Evolutionary conservation across 2,888 invertebrate species (phyloP), one percentile per base, ranked within the genome.

Genomic region (Hololepta plana): DNA sequence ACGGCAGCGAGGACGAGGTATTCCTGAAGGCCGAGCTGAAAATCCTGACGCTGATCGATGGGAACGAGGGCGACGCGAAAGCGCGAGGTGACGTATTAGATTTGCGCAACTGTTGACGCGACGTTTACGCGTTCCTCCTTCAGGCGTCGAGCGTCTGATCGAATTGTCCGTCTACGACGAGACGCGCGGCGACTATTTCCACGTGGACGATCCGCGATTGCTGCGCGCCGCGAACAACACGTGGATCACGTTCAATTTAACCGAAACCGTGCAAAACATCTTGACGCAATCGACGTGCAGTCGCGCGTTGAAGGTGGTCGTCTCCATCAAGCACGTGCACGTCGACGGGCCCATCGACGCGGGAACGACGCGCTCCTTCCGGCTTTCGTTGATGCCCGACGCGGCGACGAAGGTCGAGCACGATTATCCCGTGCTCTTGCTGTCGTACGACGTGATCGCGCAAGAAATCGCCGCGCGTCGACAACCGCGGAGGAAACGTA

Each of bases 161-260:
- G 43, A 43, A 33, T 30, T 51, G 14, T 45, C 45, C 4, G 32
- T 46, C 14, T 49, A 42, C 35, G 43, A 47, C 26, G 46, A 50
- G 15, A 30, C 29, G 8, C 33, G 38, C 4, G 39, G 40, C 21
- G 34, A 40, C 27, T 36, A 47, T 7, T 27, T 41, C 7, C 30
- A 37, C 13, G 33, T 44, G 4, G 40, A 47, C 26, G 41, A 49
- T 33, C 33, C 42, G 4, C 44, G 45, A 24, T 35, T 51, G 13
- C 41, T 44, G 15, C 50, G 51, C 26, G 12, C 14, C 5, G 36
- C 37, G 4, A 49, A 53, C 32, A 49, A 51, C 30, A 51, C 51
- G 6, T 55, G 55, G 55, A 27, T 54, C 13, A 43, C 47, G 1
- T 53, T 54, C 30, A 49, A 53, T 29, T 30, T 55, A 20, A 52